Conservation (phyloP, 2,888 invertebrate species). For the Cinara cedri region DNA sequence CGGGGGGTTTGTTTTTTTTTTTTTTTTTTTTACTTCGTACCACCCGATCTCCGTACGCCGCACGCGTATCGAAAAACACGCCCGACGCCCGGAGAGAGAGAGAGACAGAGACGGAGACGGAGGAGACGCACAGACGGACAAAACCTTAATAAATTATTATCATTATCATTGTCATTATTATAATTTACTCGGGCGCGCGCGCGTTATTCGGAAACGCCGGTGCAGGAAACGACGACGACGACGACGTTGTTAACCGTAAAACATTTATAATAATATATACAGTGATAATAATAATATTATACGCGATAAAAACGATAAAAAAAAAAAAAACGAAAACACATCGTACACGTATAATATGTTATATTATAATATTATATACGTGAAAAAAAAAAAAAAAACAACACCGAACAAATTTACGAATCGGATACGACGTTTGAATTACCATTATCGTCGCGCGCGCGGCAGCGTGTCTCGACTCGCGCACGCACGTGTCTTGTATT, state of each 20-base stretch:
- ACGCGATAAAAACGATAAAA: neutral
- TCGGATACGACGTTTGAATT: conserved; percentile 41
- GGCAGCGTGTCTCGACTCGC: neutral
- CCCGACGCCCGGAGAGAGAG: too few species aligned
- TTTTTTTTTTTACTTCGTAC: too few species aligned
- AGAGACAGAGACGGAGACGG: too few species aligned
- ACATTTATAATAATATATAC: neutral
- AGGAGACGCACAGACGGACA: too few species aligned
- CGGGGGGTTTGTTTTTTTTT: too few species aligned
- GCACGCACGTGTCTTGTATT: neutral
- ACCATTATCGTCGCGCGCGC: conserved; percentile 9
- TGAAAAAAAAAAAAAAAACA: neutral
- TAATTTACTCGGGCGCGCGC: too few species aligned
- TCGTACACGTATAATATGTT: neutral
- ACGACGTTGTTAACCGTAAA: neutral
- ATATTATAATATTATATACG: neutral
- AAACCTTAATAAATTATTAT: too few species aligned
- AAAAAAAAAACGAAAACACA: neutral
- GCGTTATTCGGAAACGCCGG: neutral
- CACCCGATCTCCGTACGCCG: too few species aligned
- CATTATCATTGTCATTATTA: too few species aligned
- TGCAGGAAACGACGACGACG: neutral
- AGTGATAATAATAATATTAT: too few species aligned
- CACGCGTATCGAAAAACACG: too few species aligned
- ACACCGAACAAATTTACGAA: conserved; percentile 17